A percentile compares a stretch with the other conserved stretches of the same genome.
Conservation (phyloP, 1,140 invertebrate genomes). For the Cydia strobilella region DNA sequence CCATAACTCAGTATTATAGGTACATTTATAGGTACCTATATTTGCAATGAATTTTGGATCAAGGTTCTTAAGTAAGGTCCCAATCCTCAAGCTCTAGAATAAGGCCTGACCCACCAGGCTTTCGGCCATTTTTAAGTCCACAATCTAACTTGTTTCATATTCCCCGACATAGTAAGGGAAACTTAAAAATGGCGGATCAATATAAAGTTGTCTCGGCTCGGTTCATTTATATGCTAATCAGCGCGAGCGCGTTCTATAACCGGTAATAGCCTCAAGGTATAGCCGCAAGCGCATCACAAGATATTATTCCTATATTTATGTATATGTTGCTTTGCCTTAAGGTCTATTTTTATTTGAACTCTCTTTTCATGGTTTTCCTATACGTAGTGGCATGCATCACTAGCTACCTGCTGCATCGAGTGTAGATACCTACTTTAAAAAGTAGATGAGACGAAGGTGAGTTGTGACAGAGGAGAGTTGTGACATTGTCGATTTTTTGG, state of each 20-base stretch:
- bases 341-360: not conserved
- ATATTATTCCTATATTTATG: not conserved
- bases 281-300: constrained; percentile 34
- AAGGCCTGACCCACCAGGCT: not conserved
- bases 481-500: too few species aligned
- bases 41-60: not conserved
- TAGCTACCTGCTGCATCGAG: not conserved
- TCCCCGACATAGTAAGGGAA: constrained; percentile 13
- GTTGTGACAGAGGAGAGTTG: too few species aligned
- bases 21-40: too few species aligned
- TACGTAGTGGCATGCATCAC: not conserved
- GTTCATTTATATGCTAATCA: constrained; percentile 79
- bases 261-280: constrained; percentile 52
- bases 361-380: not conserved
- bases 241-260: constrained; percentile 59
- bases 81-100: not conserved
- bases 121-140: not conserved
- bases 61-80: not conserved
- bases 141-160: not conserved
- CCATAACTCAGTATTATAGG: too few species aligned
- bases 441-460: too few species aligned
- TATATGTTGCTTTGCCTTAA: not conserved
- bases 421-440: not conserved
- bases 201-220: constrained; percentile 73
- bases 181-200: constrained; percentile 47